Evolutionary conservation across 1,140 invertebrate species (phyloP), one percentile per base, ranked within the genome.

Genomic region (Papilio dardanus): DNA sequence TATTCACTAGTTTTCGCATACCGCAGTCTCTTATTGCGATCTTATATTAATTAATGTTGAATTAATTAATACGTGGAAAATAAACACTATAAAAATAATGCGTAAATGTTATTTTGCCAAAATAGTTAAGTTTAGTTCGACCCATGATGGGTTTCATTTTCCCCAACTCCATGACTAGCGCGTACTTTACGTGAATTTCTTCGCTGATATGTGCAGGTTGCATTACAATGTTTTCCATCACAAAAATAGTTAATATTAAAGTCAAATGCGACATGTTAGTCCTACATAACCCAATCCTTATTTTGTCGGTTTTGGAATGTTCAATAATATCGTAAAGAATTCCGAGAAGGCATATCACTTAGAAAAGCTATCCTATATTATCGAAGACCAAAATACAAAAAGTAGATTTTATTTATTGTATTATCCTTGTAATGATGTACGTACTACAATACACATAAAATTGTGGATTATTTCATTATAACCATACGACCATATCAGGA

Each of bases 1-100:
- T 50, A 58, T 73, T 73, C 28, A n/a, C 46, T 73, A 58, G 71
- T 58, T 35, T 46, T 71, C 37, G 54, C 42, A 46, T 46, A 24
- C 14, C 68, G 24, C 21, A 46, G 40, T 46, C 68, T 28, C 35
- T 28, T 50, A 46, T n/a, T 50, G 14, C 28, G 16, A 8, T 46
- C 14, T 40, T 30, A 8, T 21, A 37, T 68, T 37, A 28, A 68
- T 21, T 58, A 58, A 58, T 28, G 2, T 28, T 58, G 8, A 58
- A 58, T 28, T 62, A 50, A 50, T 46, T 10, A 28, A 58, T 12
- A 10, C 14, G 0, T 30, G 24, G 54, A 62, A 30, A 30, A 28
- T 62, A 8, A 37, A 37, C 8, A 37, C 2, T 37, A 10, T 37
- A 7, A 7, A 7, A 37, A 37, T 37, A 37, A 0, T 37, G 33